Percentiles rank a stretch among this genome's conserved stretches.
These are phyloP conservation scores for Saguinus imperator DNA, from an alignment of 2,113 vertebrate genomes.

Conservation along the genomic window DNA sequence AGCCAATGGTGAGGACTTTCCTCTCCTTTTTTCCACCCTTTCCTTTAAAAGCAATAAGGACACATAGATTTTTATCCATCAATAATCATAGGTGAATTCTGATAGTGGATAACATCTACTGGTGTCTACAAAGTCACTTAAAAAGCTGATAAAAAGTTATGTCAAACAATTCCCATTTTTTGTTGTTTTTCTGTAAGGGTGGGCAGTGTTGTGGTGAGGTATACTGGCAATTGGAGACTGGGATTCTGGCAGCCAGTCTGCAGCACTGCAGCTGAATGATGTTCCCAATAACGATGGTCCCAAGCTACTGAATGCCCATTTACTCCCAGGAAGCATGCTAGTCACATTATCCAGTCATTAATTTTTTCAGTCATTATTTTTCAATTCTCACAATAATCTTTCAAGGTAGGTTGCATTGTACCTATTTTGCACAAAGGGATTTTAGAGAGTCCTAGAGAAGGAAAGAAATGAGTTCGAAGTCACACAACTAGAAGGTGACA, in stretches of 20 bases:
- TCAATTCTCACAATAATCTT: conserved; percentile 15
- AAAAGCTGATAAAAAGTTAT: not conserved
- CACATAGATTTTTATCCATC: not conserved
- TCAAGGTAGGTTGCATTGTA: not conserved
- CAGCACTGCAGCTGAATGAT: not conserved
- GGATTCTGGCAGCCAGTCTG: not conserved
- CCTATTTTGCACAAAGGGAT: not conserved
- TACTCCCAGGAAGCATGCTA: not conserved
- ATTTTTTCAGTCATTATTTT: conserved; percentile 49
- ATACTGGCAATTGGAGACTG: not conserved
- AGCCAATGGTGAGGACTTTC: not conserved
- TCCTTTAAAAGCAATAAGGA: not conserved
- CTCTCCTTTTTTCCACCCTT: rapidly evolving
- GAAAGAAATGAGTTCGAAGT: not conserved
- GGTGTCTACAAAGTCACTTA: not conserved
- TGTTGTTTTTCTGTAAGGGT: not conserved
- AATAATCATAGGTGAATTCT: not conserved
- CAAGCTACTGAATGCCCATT: not conserved
- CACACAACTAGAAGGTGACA: not conserved
- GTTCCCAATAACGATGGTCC: not conserved
- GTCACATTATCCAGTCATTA: conserved; percentile 31
- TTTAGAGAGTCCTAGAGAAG: not conserved
- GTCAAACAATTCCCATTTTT: not conserved
- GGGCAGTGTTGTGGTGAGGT: not conserved
- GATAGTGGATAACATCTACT: not conserved